Evolutionary conservation across 2,797 vertebrate genomes (phyloP).

Genomic region (Characodon lateralis): DNA sequence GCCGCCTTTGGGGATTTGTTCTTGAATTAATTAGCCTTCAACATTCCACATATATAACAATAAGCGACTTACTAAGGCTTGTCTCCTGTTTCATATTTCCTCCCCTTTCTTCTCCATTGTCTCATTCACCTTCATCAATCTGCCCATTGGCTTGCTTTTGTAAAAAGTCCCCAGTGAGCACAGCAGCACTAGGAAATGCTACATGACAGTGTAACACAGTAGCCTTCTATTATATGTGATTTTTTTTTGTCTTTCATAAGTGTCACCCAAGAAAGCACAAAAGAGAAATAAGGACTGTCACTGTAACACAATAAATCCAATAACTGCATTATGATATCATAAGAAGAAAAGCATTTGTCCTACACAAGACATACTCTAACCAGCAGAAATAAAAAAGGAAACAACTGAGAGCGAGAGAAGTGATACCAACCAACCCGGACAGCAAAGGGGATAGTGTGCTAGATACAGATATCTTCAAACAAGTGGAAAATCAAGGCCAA

Average conservation of each 20-base stretch:
- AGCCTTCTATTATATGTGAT: constrained; percentile 38
- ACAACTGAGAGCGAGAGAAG: constrained; percentile 3
- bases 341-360: constrained; percentile 11
- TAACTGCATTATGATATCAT: constrained; percentile 18
- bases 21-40: constrained; percentile 82
- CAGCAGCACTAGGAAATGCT: constrained; percentile 37
- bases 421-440: constrained; percentile 22
- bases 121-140: constrained; percentile 47
- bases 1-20: constrained; percentile 79
- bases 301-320: constrained; percentile 9
- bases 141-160: constrained; percentile 40
- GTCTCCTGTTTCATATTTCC: constrained; percentile 41
- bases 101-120: constrained; percentile 19
- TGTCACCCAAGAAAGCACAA: constrained; percentile 19
- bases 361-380: constrained; percentile 13
- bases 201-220: constrained; percentile 40
- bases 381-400: constrained; percentile 28
- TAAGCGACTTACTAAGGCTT: constrained; percentile 60
- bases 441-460: constrained; percentile 21
- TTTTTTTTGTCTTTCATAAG: constrained; percentile 43
- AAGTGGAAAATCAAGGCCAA: background rate
- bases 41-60: constrained; percentile 57
- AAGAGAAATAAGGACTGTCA: constrained; percentile 21
- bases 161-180: constrained; percentile 40
- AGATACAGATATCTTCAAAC: constrained; percentile 16